Conservation (phyloP, 2,888 invertebrate genomes). For the Drosophila pegasa region DNA sequence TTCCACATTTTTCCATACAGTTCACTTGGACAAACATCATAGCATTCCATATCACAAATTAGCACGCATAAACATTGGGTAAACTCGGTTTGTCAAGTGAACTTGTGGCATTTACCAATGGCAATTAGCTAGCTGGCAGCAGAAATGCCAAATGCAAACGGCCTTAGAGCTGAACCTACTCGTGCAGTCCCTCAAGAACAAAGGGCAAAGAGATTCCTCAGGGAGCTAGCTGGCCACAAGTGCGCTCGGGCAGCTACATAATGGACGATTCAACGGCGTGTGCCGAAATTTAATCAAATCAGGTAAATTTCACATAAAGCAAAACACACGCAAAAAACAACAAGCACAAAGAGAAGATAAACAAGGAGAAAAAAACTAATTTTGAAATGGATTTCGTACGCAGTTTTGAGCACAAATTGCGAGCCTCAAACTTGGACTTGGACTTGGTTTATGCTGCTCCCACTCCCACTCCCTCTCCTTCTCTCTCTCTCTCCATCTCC, state of each 20-base stretch:
- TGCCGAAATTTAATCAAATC: slow-evolving; percentile 82
- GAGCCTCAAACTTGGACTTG: slow-evolving; percentile 50
- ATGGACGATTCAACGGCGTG: slow-evolving; percentile 38
- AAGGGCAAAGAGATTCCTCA: background rate
- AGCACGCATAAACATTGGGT: slow-evolving; percentile 3
- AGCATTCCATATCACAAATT: background rate
- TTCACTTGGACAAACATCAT: no score
- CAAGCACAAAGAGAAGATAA: slow-evolving; percentile 16
- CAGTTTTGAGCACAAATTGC: slow-evolving; percentile 79
- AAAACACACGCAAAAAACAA: slow-evolving; percentile 31
- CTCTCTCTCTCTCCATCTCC: background rate
- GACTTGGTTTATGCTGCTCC: slow-evolving; percentile 21
- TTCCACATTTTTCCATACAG: no score
- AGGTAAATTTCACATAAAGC: slow-evolving; percentile 84
- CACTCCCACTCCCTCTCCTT: background rate
- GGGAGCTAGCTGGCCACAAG: slow-evolving; percentile 30
- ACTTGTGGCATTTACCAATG: slow-evolving; percentile 3
- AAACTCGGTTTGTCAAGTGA: background rate
- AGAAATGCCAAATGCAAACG: background rate
- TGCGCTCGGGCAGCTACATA: slow-evolving; percentile 25
- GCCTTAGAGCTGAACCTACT: background rate
- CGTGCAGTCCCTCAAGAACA: background rate
- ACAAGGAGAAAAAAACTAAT: slow-evolving; percentile 70
- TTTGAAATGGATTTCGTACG: slow-evolving; percentile 81
- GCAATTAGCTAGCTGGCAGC: slow-evolving; percentile 31